Evolutionary conservation across 1,140 invertebrate species (phyloP).

Genomic region (Lethocerus indicus): DNA sequence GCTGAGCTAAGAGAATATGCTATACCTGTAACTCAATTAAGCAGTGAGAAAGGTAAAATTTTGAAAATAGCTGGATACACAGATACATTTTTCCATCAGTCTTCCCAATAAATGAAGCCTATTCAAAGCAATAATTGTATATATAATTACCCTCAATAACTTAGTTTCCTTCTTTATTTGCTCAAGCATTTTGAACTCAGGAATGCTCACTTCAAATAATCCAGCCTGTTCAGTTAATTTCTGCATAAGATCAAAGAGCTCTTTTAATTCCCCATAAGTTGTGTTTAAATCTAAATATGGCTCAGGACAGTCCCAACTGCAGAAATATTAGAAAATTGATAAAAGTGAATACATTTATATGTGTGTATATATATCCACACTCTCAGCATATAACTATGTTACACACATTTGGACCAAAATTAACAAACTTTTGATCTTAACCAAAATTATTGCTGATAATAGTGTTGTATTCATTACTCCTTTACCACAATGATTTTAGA

Average conservation of each 20-base stretch:
- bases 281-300: conserved; percentile 61
- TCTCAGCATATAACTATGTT: neutral
- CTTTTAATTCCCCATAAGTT: conserved; percentile 43
- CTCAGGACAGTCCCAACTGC: conserved; percentile 43
- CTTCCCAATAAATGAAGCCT: too few relatives aligned
- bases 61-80: too few relatives aligned
- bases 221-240: conserved; percentile 52
- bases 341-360: neutral
- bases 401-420: neutral
- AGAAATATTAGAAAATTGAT: conserved; percentile 3
- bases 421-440: too few relatives aligned
- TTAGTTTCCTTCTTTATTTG: conserved; percentile 56
- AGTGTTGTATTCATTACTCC: too few relatives aligned
- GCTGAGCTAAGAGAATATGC: too few relatives aligned
- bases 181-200: conserved; percentile 63
- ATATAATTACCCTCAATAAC: too few relatives aligned
- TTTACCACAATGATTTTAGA: too few relatives aligned
- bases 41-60: too few relatives aligned
- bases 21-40: too few relatives aligned
- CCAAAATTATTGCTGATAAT: too few relatives aligned
- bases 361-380: neutral
- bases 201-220: conserved; percentile 72
- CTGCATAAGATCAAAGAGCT: conserved; percentile 50
- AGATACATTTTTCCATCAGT: too few relatives aligned
- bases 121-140: too few relatives aligned